Evolutionary conservation across 2,888 invertebrate genomes (phyloP).

Genomic region (Chrysolina oricalcia): DNA sequence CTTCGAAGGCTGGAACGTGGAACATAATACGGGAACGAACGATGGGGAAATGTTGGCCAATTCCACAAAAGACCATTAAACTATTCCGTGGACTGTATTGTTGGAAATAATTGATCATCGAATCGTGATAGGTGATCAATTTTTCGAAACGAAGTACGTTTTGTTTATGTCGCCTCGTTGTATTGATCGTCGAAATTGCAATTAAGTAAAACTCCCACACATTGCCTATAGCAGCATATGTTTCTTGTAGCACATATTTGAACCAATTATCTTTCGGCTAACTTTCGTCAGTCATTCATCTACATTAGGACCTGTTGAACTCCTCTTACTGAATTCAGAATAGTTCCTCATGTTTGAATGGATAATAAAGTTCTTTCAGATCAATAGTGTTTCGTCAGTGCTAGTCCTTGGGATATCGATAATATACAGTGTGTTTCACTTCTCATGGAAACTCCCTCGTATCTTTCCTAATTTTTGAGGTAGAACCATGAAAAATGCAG

Average conservation of each 20-base stretch:
- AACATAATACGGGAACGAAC: not conserved
- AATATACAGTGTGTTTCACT: too few species aligned
- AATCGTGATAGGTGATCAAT: slow-evolving; percentile 24
- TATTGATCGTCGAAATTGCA: not conserved
- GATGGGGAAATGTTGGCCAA: slow-evolving; percentile 3
- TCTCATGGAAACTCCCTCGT: too few species aligned
- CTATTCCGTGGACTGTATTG: not conserved
- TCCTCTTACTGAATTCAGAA: too few species aligned
- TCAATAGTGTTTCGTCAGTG: too few species aligned
- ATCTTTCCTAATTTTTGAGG: too few species aligned
- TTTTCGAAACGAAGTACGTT: slow-evolving; percentile 23
- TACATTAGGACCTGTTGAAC: too few species aligned
- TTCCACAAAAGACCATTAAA: slow-evolving; percentile 12
- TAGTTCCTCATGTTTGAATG: too few species aligned
- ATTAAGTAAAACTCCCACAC: not conserved
- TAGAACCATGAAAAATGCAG: too few species aligned
- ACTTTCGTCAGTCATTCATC: too few species aligned
- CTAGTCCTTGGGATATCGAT: too few species aligned
- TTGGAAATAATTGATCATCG: slow-evolving; percentile 22
- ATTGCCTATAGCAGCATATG: not conserved
- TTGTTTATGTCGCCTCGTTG: slow-evolving; percentile 3
- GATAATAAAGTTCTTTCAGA: too few species aligned
- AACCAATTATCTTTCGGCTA: not conserved
- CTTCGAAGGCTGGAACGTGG: slow-evolving; percentile 3
- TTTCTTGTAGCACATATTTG: not conserved